phyloP scores from a whole-genome alignment of 92 coral and sea anemone genomes.

The Actinostola sp. region DNA sequence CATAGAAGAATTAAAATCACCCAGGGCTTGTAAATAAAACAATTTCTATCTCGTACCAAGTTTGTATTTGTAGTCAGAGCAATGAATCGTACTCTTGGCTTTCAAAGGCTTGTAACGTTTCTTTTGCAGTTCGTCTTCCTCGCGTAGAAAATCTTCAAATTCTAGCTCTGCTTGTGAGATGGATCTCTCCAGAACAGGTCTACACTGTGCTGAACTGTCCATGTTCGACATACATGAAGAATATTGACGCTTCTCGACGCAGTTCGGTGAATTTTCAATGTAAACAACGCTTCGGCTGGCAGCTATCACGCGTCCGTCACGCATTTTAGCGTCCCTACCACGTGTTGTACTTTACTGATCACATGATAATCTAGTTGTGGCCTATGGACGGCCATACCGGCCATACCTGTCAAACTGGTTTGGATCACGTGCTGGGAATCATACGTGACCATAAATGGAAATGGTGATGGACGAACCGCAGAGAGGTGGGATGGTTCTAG shows the following conservation, averaged over 20 bases:
- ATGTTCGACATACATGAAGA: not conserved
- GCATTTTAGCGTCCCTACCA: constrained; percentile 22
- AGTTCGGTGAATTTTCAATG: not conserved
- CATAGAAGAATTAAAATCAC: not conserved
- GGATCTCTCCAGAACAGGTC: constrained; percentile 12
- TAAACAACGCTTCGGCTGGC: constrained; percentile 3
- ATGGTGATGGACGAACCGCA: too few relatives aligned
- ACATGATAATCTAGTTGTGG: constrained; percentile 21
- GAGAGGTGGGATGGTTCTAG: too few relatives aligned
- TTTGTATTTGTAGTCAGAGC: constrained; percentile 89
- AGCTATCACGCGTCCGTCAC: constrained; percentile 18
- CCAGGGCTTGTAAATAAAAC: not conserved
- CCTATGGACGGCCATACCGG: constrained; percentile 1
- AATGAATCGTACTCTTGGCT: constrained; percentile 57
- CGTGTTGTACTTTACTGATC: constrained; percentile 42
- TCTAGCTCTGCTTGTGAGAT: constrained; percentile 39
- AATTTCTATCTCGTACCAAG: constrained; percentile 67
- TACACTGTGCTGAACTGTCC: not conserved
- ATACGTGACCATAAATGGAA: too few relatives aligned
- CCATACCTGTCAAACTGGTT: constrained; percentile 1
- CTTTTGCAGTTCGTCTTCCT: constrained; percentile 23
- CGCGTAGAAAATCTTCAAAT: constrained; percentile 33
- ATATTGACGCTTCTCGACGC: not conserved
- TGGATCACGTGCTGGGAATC: not conserved
- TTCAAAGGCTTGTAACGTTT: constrained; percentile 9